Evolutionary conservation across 2,888 invertebrate species (phyloP).

Genomic region (Nomada lathburiana): DNA sequence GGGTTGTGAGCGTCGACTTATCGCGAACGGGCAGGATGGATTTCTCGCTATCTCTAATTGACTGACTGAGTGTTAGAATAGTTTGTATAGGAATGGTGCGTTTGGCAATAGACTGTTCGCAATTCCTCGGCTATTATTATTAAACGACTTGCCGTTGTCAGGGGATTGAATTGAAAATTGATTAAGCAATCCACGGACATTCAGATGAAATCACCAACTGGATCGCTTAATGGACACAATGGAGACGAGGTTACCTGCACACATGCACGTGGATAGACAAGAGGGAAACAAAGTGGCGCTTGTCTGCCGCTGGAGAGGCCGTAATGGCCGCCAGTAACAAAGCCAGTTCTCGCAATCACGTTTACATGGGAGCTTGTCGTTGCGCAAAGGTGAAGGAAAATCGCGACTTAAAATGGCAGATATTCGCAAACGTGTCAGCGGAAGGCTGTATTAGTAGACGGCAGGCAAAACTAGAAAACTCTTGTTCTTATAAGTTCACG

Average conservation of each 20-base stretch:
- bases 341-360: slow-evolving; percentile 54
- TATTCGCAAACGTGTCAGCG: slow-evolving; percentile 2
- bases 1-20: slow-evolving; percentile 76
- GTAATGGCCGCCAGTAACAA: slow-evolving; percentile 56
- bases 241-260: slow-evolving; percentile 23
- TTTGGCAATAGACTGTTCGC: background rate
- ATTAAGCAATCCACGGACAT: slow-evolving; percentile 64
- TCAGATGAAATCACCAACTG: slow-evolving; percentile 70
- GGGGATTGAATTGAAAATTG: slow-evolving; percentile 11
- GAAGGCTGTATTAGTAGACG: background rate
- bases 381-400: slow-evolving; percentile 43
- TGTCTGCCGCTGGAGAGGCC: slow-evolving; percentile 30
- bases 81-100: background rate
- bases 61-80: slow-evolving; percentile 11
- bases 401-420: slow-evolving; percentile 1
- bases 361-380: slow-evolving; percentile 43
- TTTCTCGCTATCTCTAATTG: slow-evolving; percentile 5
- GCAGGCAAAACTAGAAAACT: background rate
- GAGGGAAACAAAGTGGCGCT: slow-evolving; percentile 44
- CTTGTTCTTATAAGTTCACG: too few relatives aligned
- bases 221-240: slow-evolving; percentile 32
- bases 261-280: slow-evolving; percentile 41
- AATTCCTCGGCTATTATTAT: background rate
- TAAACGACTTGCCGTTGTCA: background rate
- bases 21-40: slow-evolving; percentile 64